Base-by-base conservation (phyloP, 37 sponge, comb jelly and placozoan genomes). In the Aphrocallistes beatrix region DNA sequence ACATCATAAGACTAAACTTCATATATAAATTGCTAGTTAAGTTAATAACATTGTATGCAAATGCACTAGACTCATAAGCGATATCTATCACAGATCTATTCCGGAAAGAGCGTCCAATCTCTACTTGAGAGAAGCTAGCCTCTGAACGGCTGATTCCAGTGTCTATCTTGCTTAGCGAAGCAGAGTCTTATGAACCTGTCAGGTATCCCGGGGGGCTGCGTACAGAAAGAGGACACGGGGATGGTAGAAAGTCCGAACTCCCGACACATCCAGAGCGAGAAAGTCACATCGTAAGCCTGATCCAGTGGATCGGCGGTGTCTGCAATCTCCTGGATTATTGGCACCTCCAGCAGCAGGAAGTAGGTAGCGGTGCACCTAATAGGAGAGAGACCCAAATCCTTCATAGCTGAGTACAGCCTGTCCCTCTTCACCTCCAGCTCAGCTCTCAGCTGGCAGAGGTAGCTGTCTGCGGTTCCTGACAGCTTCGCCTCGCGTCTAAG, bases 91-190 rank as follows among this genome's bases (percentile, higher is more conserved):
- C n/a, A n/a, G n/a, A n/a, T n/a, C n/a, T n/a, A n/a, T n/a, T n/a
- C n/a, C n/a, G n/a, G n/a, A n/a, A n/a, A n/a, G n/a, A n/a, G n/a
- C 23, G 25, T 60, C 75, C 75, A 60, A 30, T 60, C n/a, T 60
- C 75, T 60, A 19, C 75, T 60, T 60, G 32, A 60, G 25, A 3
- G n/a, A 13, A 8, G 10, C n/a, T 3, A 60, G 3, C 75, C n/a
- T 60, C 6, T 6, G 32, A 32, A 60, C n/a, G 3, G 75, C 75
- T 3, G 75, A 19, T 60, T 21, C 75, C n/a, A 60, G 8, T 13
- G 75, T 60, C 75, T 60, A 30, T 60, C 75, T 28, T 60, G 10
- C 75, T 60, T 60, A 3, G 75, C 75, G 75, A 60, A 60, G 34
- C 75, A 60, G 25, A 60, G 17, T 60, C 75, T 60, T 3, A 60